These are phyloP conservation scores for Epistrophe grossulariae DNA, from an alignment of 2,888 invertebrate genomes.

Conservation along the genomic window DNA sequence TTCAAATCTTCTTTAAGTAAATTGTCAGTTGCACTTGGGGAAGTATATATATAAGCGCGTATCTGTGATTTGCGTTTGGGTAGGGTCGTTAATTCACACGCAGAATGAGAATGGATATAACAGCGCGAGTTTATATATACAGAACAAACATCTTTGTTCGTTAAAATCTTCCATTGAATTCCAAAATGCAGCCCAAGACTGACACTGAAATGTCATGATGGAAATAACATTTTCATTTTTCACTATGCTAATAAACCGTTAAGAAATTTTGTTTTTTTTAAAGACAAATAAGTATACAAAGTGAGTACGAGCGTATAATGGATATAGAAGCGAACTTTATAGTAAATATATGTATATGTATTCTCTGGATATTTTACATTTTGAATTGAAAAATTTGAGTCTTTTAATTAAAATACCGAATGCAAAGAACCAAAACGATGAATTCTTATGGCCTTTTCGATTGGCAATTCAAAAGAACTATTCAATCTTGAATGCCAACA, in stretches of 20 bases:
- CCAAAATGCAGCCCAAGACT: constrained; percentile 2
- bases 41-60: constrained; percentile 15
- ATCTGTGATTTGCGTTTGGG: constrained; percentile 69
- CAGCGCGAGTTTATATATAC: constrained; percentile 5
- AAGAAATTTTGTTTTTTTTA: not conserved
- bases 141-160: constrained; percentile 51
- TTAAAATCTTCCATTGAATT: constrained; percentile 2
- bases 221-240: not conserved
- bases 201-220: constrained; percentile 8
- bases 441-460: too few relatives aligned
- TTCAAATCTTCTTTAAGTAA: constrained; percentile 75
- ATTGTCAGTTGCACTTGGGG: constrained; percentile 72
- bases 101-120: constrained; percentile 23
- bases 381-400: too few relatives aligned
- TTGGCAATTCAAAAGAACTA: too few relatives aligned
- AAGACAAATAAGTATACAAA: not conserved
- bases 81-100: constrained; percentile 68
- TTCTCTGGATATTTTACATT: too few relatives aligned
- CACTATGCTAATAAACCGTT: not conserved
- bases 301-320: not conserved
- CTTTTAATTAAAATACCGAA: too few relatives aligned
- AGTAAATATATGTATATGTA: too few relatives aligned
- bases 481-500: too few relatives aligned
- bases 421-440: too few relatives aligned
- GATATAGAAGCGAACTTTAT: too few relatives aligned